Evolutionary conservation across 2,797 vertebrate species (phyloP), one percentile per base, ranked within the genome.

Genomic region (Rhinatrema bivittatum): DNA sequence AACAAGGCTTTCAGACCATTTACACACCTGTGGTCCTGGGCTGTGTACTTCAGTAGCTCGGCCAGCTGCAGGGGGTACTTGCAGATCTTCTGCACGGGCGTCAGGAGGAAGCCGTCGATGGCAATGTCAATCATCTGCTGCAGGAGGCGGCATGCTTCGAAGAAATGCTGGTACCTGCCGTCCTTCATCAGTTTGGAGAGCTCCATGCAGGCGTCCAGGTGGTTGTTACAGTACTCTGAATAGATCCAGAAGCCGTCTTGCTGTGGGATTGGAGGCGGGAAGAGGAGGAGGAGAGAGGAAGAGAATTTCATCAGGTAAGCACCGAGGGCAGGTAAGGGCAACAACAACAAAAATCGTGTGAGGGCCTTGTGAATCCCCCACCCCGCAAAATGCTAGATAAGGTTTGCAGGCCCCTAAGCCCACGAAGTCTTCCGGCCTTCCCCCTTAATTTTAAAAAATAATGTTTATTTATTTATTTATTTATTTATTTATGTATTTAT

Each of bases 211-310:
- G 95, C 93, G 3, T 98, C 94, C 81, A 98, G 75, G 42, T 99
- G 95, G 60, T 98, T 99, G 75, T 99, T 99, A 76, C 95, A 99
- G 82, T 99, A 98, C 72, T 98, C 95, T 0, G 95, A 98, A 15
- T 98, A 98, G 75, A 98, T 98, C 94, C 94, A 97, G 79, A 99
- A 99, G 35, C 94, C 94, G 5, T 99, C 95, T 97, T 98, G 94
- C 95, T 98, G 80, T 35, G 41, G 28, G 30, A 31, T 20, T 29
- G 12, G 33, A 5, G 24, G 20, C 39, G 7, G 11, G 21, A 7
- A n/a, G n/a, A n/a, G n/a, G 35, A 29, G 37, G 33, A 28, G n/a
- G 14, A 39, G 6, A 25, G 15, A 20, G 2, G 21, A 10, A 11
- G 10, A 22, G 38, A 36, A 6, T 10, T 2, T 9, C 1, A 2